These are phyloP conservation scores for Dinocampus coccinellae DNA, from an alignment of 2,888 invertebrate species.

Conservation along the genomic window DNA sequence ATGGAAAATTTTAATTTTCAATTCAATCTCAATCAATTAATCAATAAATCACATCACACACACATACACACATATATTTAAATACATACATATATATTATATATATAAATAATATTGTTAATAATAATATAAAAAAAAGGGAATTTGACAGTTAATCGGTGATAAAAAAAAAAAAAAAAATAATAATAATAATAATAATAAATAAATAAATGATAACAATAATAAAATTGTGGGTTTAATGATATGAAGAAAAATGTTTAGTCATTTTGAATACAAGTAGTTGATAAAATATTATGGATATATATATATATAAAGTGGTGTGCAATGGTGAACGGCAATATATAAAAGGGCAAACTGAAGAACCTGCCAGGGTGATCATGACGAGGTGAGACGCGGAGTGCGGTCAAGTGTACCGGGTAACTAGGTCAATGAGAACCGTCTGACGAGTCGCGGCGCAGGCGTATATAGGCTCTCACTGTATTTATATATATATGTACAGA, in stretches of 20 bases:
- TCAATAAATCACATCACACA: no score
- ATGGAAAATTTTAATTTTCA: no score
- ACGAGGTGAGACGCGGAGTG: slow-evolving; percentile 55
- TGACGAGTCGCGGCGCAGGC: slow-evolving; percentile 54
- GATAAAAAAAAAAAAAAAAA: neutral
- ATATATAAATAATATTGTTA: no score
- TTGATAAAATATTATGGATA: neutral
- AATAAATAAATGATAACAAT: no score
- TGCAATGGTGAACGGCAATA: neutral
- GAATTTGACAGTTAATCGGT: no score
- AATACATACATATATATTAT: no score
- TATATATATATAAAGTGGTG: slow-evolving; percentile 11
- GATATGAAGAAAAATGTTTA: neutral
- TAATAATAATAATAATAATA: no score
- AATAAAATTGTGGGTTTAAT: no score
- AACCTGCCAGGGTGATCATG: slow-evolving; percentile 41
- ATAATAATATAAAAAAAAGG: no score
- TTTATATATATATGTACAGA: neutral
- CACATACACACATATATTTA: no score
- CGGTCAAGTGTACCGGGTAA: slow-evolving; percentile 70
- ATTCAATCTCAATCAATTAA: neutral
- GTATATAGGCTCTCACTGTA: slow-evolving; percentile 38
- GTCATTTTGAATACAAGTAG: neutral
- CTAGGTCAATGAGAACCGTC: slow-evolving; percentile 67
- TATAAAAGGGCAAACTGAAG: slow-evolving; percentile 34